These are phyloP conservation scores for Myrmophylax atrothorax DNA, from an alignment of 2,113 vertebrate genomes.

Conservation along the genomic window DNA sequence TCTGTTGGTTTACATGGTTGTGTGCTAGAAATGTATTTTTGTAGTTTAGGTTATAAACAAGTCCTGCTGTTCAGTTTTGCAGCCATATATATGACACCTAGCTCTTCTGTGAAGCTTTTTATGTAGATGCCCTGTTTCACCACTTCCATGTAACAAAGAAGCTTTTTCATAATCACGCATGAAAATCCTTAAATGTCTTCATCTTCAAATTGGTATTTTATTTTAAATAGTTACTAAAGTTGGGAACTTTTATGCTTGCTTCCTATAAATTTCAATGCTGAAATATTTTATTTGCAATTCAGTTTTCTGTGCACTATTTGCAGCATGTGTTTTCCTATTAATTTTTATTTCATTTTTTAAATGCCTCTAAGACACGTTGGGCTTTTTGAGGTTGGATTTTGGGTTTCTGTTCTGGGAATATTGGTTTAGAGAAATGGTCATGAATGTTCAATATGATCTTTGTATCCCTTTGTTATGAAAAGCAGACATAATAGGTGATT, in stretches of 20 bases:
- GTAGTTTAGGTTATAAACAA: not conserved
- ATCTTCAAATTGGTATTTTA: not conserved
- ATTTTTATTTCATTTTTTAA: not conserved
- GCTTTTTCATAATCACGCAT: not conserved
- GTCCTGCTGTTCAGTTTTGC: not conserved
- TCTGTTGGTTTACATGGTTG: not conserved
- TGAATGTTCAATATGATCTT: not conserved
- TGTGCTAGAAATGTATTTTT: not conserved
- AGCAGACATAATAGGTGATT: not conserved
- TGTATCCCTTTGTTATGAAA: not conserved
- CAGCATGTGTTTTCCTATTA: not conserved
- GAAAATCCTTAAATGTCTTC: not conserved
- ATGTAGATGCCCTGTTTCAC: not conserved
- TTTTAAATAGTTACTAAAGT: not conserved
- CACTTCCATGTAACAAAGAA: not conserved
- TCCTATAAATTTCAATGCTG: not conserved
- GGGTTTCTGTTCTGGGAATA: not conserved
- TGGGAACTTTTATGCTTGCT: not conserved
- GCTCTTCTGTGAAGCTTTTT: not conserved
- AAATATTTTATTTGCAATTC: not conserved
- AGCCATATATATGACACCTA: fast-evolving
- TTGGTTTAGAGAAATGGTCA: not conserved
- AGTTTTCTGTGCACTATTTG: not conserved
- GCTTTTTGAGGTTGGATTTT: not conserved
- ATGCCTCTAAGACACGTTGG: not conserved